Evolutionary conservation across 2,888 invertebrate genomes (phyloP).

Genomic region (Drosophila mayaguana): DNA sequence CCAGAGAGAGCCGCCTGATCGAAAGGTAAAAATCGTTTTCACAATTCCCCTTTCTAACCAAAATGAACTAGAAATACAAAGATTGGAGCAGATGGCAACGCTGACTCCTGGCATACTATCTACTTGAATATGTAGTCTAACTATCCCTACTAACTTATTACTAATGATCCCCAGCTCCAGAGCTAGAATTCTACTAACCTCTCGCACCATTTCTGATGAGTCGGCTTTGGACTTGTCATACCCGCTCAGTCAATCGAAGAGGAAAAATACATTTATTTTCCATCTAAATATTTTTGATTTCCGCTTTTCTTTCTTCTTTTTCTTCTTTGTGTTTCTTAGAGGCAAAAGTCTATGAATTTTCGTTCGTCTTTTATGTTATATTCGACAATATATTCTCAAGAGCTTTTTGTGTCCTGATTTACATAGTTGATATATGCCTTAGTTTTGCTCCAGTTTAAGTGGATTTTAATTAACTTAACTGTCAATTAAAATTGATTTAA

Average conservation of each 20-base stretch:
- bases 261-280: slow-evolving; percentile 49
- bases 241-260: not conserved
- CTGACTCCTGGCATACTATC: slow-evolving; percentile 24
- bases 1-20: slow-evolving; percentile 21
- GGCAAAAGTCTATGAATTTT: no score
- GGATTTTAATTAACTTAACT: slow-evolving; percentile 56
- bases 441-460: slow-evolving; percentile 27
- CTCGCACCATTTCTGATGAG: not conserved
- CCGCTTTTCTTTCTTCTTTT: slow-evolving; percentile 21
- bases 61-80: slow-evolving; percentile 20
- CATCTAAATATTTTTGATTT: slow-evolving; percentile 45
- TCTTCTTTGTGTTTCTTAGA: slow-evolving; percentile 44
- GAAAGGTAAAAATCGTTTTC: slow-evolving; percentile 42
- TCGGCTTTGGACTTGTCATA: not conserved
- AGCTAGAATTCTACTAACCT: not conserved
- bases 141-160: slow-evolving; percentile 24
- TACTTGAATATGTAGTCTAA: not conserved
- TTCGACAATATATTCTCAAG: slow-evolving; percentile 38
- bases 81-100: slow-evolving; percentile 15
- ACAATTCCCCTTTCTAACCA: slow-evolving; percentile 13
- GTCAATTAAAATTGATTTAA: not conserved
- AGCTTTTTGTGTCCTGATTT: slow-evolving; percentile 26
- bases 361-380: not conserved
- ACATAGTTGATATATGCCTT: not conserved
- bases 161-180: not conserved